Conservation (phyloP, 2,888 invertebrate genomes). For the Chymomyza caudatula region DNA sequence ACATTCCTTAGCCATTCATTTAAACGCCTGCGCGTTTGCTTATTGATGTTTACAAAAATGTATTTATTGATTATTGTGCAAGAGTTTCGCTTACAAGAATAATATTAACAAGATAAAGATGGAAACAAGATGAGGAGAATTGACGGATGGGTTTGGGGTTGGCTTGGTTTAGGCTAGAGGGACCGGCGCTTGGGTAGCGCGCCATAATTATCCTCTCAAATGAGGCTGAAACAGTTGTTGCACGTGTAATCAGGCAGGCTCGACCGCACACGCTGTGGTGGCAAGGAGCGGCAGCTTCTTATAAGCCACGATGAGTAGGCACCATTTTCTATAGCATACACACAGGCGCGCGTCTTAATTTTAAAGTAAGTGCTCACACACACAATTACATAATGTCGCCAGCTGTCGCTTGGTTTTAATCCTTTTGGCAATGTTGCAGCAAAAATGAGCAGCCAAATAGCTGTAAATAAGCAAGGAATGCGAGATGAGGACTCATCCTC, state of each 20-base stretch:
- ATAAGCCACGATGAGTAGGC: background rate
- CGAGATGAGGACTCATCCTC: conserved; percentile 6
- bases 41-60: conserved; percentile 56
- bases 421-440: conserved; percentile 29
- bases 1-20: background rate
- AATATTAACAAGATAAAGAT: conserved; percentile 27
- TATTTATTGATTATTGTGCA: conserved; percentile 57
- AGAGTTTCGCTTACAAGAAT: conserved; percentile 56
- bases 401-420: conserved; percentile 18
- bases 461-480: conserved; percentile 66
- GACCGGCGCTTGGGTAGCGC: background rate
- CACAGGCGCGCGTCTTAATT: background rate
- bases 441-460: conserved; percentile 52
- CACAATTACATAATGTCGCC: background rate
- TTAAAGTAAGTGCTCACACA: background rate
- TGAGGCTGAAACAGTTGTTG: conserved; percentile 43
- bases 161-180: background rate
- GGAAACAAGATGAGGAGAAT: background rate
- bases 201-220: conserved; percentile 61
- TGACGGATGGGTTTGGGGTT: conserved; percentile 11
- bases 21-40: background rate
- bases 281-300: background rate
- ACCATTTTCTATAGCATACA: background rate
- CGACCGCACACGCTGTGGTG: background rate
- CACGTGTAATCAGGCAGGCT: background rate